Conservation (phyloP, 2,888 invertebrate species). For the Drosophila ochracea region DNA sequence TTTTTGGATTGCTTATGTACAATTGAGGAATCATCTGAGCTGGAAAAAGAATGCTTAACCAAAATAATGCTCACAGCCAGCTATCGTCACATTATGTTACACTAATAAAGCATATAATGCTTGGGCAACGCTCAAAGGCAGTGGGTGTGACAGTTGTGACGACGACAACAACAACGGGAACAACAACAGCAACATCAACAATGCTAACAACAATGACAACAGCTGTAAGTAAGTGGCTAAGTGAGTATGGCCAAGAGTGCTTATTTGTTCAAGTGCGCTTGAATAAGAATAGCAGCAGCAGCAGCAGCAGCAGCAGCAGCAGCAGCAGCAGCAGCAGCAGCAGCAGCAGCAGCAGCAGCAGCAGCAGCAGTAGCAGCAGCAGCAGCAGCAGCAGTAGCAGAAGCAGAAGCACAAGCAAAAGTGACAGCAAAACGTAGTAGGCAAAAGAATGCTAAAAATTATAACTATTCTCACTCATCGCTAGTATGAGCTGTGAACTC, state of each 20-base stretch:
- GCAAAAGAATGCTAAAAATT: conserved; percentile 47
- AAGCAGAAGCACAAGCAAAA: conserved; percentile 18
- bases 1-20: conserved; percentile 8
- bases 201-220: conserved; percentile 58
- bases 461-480: conserved; percentile 31
- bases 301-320: conserved; percentile 7
- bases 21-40: conserved; percentile 29
- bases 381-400: not conserved
- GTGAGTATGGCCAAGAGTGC: conserved; percentile 70
- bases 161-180: conserved; percentile 12
- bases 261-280: conserved; percentile 70
- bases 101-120: conserved; percentile 50
- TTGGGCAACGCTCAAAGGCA: conserved; percentile 28
- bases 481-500: not conserved
- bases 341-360: conserved; percentile 10
- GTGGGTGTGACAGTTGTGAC: conserved; percentile 48
- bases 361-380: conserved; percentile 23
- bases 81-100: conserved; percentile 56
- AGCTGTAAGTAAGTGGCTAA: conserved; percentile 65
- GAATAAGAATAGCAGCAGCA: conserved; percentile 54
- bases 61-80: conserved; percentile 37
- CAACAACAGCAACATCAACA: conserved; percentile 26
- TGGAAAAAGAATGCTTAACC: conserved; percentile 21
- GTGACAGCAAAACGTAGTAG: conserved; percentile 52
- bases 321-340: not conserved